These are phyloP conservation scores for Drosophila mimetica DNA, from an alignment of 2,888 invertebrate genomes.

Conservation along the genomic window DNA sequence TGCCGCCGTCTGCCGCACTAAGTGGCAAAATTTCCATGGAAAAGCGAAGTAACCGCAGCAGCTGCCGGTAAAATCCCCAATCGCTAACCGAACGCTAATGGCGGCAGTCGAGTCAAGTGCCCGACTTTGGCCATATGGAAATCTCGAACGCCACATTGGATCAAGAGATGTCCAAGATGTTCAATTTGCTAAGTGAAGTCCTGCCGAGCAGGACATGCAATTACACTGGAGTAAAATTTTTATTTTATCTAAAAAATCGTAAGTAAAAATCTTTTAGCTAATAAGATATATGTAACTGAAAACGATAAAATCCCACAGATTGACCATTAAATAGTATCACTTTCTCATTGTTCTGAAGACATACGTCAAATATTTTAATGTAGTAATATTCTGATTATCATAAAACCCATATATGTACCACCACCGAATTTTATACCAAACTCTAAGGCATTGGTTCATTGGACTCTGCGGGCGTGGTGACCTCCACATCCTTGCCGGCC, in stretches of 20 bases:
- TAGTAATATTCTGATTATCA: background rate
- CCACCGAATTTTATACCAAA: background rate
- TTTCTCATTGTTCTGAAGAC: background rate
- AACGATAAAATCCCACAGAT: too few species aligned
- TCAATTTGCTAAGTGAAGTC: slow-evolving; percentile 2
- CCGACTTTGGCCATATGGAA: slow-evolving; percentile 11
- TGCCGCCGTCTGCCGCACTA: slow-evolving; percentile 32
- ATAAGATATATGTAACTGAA: too few species aligned
- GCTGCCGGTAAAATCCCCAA: slow-evolving; percentile 39
- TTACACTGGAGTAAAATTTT: background rate
- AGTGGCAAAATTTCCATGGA: slow-evolving; percentile 74
- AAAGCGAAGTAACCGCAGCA: slow-evolving; percentile 65
- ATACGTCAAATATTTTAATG: background rate
- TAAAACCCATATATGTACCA: slow-evolving; percentile 2
- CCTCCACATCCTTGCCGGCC: slow-evolving; percentile 12
- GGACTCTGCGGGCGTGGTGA: slow-evolving; percentile 1
- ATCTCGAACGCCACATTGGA: background rate
- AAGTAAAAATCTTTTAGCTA: too few species aligned
- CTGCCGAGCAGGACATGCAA: background rate
- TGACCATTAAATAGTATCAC: too few species aligned
- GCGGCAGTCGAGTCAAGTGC: slow-evolving; percentile 34
- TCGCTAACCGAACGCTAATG: slow-evolving; percentile 54
- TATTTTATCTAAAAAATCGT: too few species aligned
- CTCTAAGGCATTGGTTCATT: slow-evolving; percentile 15
- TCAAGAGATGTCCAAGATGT: slow-evolving; percentile 3